Evolutionary conservation across 2,888 invertebrate species (phyloP).

Genomic region (Amphipyra tragopoginis): DNA sequence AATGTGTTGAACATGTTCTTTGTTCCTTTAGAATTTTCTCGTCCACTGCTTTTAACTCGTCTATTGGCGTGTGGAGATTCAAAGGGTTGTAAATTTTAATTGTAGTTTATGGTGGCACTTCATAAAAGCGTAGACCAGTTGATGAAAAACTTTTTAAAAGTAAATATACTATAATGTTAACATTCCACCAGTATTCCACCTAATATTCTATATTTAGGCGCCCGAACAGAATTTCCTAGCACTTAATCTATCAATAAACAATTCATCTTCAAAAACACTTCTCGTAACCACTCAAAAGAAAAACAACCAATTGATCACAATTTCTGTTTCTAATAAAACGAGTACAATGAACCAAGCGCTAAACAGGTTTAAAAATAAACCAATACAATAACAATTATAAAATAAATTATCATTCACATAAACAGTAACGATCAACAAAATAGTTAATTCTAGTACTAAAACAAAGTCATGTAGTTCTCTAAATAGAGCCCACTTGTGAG

Average conservation of each 20-base stretch:
- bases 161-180: too few relatives aligned
- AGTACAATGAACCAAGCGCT: conserved; percentile 12
- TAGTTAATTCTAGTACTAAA: conserved; percentile 18
- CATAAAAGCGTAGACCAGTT: too few relatives aligned
- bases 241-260: too few relatives aligned
- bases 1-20: conserved; percentile 32
- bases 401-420: conserved; percentile 7
- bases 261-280: too few relatives aligned
- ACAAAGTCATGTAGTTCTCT: conserved; percentile 4
- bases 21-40: conserved; percentile 26
- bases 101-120: too few relatives aligned
- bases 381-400: conserved; percentile 11
- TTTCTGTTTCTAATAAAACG: neutral
- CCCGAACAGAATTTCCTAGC: too few relatives aligned
- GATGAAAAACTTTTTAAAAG: too few relatives aligned
- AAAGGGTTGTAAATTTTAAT: too few relatives aligned
- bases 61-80: neutral
- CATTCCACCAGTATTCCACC: too few relatives aligned
- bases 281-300: too few relatives aligned
- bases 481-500: conserved; percentile 6
- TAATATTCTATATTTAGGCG: too few relatives aligned
- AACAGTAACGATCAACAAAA: conserved; percentile 9
- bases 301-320: too few relatives aligned
- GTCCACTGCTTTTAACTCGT: neutral
- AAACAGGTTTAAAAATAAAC: conserved; percentile 13